phyloP scores from a whole-genome alignment of 1,140 invertebrate species.

The Leucophenga varia region DNA sequence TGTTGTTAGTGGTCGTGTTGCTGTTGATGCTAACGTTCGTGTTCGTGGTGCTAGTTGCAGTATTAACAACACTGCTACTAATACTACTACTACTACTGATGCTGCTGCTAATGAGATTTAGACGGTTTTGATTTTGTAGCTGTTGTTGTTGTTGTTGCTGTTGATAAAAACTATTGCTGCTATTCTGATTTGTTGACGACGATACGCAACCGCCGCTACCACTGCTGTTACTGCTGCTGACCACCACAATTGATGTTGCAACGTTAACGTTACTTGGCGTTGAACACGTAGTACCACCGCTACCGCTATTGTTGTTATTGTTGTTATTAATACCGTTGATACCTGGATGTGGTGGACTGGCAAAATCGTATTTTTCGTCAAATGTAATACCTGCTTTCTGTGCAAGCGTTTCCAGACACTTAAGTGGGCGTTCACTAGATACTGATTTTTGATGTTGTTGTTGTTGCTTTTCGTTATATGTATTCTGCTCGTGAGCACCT shows the following conservation, averaged over 20 bases:
- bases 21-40: conserved; percentile 27
- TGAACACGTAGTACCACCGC: too few relatives aligned
- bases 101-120: conserved; percentile 36
- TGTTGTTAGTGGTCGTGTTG: conserved; percentile 15
- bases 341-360: conserved; percentile 57
- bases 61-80: not conserved
- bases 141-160: conserved; percentile 7
- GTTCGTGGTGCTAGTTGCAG: conserved; percentile 34
- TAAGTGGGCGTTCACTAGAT: conserved; percentile 58
- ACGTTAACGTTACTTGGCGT: too few relatives aligned
- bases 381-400: conserved; percentile 68
- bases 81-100: conserved; percentile 33
- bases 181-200: conserved; percentile 17
- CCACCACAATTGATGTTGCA: conserved; percentile 13
- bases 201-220: not conserved
- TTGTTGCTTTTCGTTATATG: conserved; percentile 2
- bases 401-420: conserved; percentile 67
- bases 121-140: conserved; percentile 57
- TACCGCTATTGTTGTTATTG: conserved; percentile 9
- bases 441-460: conserved; percentile 25
- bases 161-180: too few relatives aligned
- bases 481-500: not conserved
- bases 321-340: conserved; percentile 45
- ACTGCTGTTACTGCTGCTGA: not conserved
- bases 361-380: conserved; percentile 68